Base-by-base conservation (phyloP, 2,888 invertebrate genomes). In the Subacronicta megacephala region DNA sequence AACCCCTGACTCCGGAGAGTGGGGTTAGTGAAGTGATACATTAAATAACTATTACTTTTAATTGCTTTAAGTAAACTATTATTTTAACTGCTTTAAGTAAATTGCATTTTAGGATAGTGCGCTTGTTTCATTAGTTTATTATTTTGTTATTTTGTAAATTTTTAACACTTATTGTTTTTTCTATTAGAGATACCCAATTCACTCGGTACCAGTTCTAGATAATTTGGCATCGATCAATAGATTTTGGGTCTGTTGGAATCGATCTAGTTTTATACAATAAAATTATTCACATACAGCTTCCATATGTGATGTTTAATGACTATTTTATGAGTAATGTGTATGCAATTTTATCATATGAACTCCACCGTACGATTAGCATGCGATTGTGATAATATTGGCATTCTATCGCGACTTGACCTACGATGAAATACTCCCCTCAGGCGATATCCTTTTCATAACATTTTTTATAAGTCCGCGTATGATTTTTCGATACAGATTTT, bases 121-220 rank as follows among this genome's bases (percentile, higher is more conserved):
- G 91, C 92, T 94, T 92, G 87, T 90, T 93, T 89, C 72, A 69
- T 81, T 89, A 90, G 89, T 87, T 65, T 44, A 57, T 54, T 85
- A 90, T 92, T 75, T 92, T 91, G 90, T 92, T 92, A 92, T 87
- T 87, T 86, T 91, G 89, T 90, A 92, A 90, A 90, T 86, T 90
- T 77, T 90, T 92, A 93, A 93, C 90, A 89, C 78, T 84, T 84
- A 26, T 80, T 83, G 83, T 85, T 75, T 64, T 69, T 62, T 57
- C 75, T 83, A 79, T 68, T 57, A 60, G 89, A 88, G 81, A 88
- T 84, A 83, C 86, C 89, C 89, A 85, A 89, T 89, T 87, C 89
- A 90, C 87, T 83, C 83, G 77, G 83, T 84, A 83, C 84, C 83
- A 84, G 78, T 75, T 85, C 83, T 77, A 69, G 78, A 82, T 81